A percentile compares a stretch with the other conserved stretches of the same genome.
These are phyloP conservation scores for Apoderus coryli DNA, from an alignment of 2,888 invertebrate genomes.

Conservation along the genomic window DNA sequence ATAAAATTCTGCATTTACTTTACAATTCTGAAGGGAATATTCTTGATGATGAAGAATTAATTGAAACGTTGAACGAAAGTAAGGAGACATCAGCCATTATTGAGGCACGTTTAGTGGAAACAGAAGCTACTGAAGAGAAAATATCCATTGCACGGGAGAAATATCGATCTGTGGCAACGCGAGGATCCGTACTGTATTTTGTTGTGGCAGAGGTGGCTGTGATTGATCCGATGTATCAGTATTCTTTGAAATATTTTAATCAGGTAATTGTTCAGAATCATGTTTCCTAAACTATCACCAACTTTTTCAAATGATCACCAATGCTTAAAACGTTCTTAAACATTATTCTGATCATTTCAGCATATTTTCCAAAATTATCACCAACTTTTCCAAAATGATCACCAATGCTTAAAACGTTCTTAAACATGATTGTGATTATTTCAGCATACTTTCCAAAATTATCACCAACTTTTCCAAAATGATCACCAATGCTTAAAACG, in stretches of 20 bases:
- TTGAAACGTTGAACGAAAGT: conserved; percentile 78
- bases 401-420: no score
- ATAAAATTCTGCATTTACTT: conserved; percentile 72
- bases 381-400: no score
- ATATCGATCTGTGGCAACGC: conserved; percentile 71
- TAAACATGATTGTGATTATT: no score
- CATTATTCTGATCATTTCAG: no score
- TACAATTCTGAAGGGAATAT: conserved; percentile 80
- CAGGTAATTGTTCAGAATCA: conserved; percentile 35
- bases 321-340: no score
- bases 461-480: no score
- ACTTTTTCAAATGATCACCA: no score
- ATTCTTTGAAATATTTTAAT: conserved; percentile 80
- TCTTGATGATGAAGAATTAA: conserved; percentile 84
- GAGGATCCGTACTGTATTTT: conserved; percentile 83
- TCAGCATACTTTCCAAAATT: no score
- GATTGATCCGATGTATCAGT: conserved; percentile 94
- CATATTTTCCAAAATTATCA: no score
- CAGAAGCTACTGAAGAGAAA: conserved; percentile 74
- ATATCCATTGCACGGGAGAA: conserved; percentile 76
- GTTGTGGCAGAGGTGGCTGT: conserved; percentile 77
- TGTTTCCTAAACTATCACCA: no score
- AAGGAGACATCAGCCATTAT: conserved; percentile 89
- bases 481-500: no score
- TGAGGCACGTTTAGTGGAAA: conserved; percentile 70